Conservation (phyloP, 2,797 vertebrate species). For the Crocodylus rhombifer region DNA sequence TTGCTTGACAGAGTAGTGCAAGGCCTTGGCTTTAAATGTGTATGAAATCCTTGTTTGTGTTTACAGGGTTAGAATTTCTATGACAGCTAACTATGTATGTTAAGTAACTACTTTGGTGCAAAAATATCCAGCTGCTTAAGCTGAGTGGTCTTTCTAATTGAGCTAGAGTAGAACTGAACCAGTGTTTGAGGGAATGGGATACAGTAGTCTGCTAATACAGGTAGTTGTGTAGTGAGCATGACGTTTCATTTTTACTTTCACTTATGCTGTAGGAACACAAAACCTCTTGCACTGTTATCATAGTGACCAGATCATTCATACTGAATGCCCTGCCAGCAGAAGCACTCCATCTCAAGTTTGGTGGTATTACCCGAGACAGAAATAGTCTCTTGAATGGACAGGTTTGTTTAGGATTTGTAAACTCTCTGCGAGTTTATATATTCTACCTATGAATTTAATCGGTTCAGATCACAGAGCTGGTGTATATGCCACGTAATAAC, state of each 20-base stretch:
- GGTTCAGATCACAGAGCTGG: neutral
- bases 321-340: neutral
- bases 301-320: neutral
- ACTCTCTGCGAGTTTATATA: neutral
- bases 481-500: neutral
- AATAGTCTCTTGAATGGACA: neutral
- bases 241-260: neutral
- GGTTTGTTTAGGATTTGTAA: neutral
- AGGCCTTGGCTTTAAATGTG: neutral
- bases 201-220: neutral
- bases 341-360: neutral
- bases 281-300: no score
- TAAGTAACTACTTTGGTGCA: neutral
- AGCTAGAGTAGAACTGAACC: neutral
- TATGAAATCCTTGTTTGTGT: neutral
- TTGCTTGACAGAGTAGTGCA: neutral
- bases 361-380: neutral
- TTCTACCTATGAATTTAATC: neutral
- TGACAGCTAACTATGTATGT: neutral
- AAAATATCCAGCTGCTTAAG: neutral
- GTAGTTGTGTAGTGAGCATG: neutral
- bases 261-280: no score
- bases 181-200: rapidly evolving
- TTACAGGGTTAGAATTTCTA: neutral
- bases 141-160: neutral